These are phyloP conservation scores for Tinea pellionella DNA, from an alignment of 2,888 invertebrate genomes.

Conservation along the genomic window DNA sequence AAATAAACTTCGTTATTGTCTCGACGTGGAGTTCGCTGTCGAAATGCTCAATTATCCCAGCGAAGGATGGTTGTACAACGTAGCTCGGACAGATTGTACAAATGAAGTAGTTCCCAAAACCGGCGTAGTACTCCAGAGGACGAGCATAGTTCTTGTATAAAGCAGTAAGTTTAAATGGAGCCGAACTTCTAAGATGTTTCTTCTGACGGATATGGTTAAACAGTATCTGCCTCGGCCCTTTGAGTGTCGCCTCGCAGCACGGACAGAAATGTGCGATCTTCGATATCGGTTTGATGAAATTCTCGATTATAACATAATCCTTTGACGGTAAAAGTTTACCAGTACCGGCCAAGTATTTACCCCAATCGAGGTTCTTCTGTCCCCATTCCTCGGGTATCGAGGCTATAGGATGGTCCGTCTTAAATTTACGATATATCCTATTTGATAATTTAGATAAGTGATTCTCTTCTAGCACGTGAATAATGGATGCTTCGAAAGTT, in stretches of 20 bases:
- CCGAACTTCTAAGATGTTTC: conserved; percentile 57
- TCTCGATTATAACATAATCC: conserved; percentile 57
- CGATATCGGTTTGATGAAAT: conserved; percentile 55
- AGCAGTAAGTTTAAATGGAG: conserved; percentile 45
- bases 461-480: conserved; percentile 54
- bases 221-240: conserved; percentile 55
- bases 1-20: conserved; percentile 40
- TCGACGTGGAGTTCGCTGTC: conserved; percentile 46
- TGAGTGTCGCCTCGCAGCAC: conserved; percentile 57
- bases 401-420: conserved; percentile 39
- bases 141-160: conserved; percentile 54
- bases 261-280: conserved; percentile 55
- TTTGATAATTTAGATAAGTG: conserved; percentile 53
- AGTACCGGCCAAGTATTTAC: conserved; percentile 52
- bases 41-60: conserved; percentile 54
- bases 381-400: conserved; percentile 58
- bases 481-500: conserved; percentile 34
- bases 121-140: conserved; percentile 54
- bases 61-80: conserved; percentile 49
- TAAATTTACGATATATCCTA: conserved; percentile 44
- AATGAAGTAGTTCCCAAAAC: conserved; percentile 56
- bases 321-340: conserved; percentile 49
- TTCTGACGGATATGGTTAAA: conserved; percentile 63
- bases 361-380: conserved; percentile 56
- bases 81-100: conserved; percentile 49